Base-by-base conservation (phyloP, 2,113 vertebrate species). In the Hippolais icterina region DNA sequence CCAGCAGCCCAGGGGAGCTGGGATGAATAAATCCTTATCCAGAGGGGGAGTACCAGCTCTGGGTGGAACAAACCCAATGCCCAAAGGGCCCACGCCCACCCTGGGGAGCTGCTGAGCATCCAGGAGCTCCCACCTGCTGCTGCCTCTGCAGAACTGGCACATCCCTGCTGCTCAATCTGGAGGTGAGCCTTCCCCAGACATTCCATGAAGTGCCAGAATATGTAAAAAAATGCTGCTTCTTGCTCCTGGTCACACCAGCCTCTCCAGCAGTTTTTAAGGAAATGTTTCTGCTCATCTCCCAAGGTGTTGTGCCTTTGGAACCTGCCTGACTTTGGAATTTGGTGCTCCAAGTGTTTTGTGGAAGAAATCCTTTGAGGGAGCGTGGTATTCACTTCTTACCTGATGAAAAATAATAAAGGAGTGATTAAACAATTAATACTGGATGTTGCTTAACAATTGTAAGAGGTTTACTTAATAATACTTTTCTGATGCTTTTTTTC, bases 351-450 rank as follows among this genome's bases (percentile, higher is more conserved):
- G 20, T 4, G 46, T 42, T 65, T 46, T 16, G 46, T 29, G 64
- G 68, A 68, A 81, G 56, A 83, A 83, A 52, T 56, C 31, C 60
- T 69, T 33, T 39, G 12, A 83, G 68, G 5, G n/a, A 83, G 20
- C 1, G 4, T 31, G 29, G 4, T 74, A 8, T 56, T 86, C 59
- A 68, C 22, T 70, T 83, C 42, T 64, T 74, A 92, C 68, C 59
- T 83, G 57, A 53, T 64, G 60, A 60, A 89, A 94, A 96, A 71
- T 46, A 94, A 89, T 33, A 33, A 82, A 80, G 20, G 68, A 50
- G 10, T 50, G 46, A 90, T 95, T 89, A 82, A 92, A 89, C 82
- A 94, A 96, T 96, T 90, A 97, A 94, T 89, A 61, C 21, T 89
- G 49, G 53, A 35, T 89, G 61, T 92, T 93, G 80, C 28, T 96